Evolutionary conservation across 2,888 invertebrate species (phyloP), one percentile per base, ranked within the genome.

Genomic region (Harpalus rufipes): DNA sequence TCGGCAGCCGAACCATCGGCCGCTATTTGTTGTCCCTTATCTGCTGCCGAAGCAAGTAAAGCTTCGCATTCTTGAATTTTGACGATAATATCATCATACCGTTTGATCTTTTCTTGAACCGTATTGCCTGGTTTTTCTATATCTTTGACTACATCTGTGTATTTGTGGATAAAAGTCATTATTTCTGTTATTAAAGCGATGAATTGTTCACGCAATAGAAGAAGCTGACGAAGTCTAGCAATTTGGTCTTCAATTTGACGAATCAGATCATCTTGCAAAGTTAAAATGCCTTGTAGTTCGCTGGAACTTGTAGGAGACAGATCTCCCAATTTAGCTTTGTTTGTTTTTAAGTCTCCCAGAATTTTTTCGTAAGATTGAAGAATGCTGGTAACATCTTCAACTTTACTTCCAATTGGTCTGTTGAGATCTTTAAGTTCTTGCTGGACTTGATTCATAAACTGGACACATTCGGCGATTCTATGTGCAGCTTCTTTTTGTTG

Each of bases 51-150:
- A 0, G 97, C 96, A 7, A 98, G 91, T 51, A 96, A 92, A 8
- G 97, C 97, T 90, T 98, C 98, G 89, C 96, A 97, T 88, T 97
- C 97, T 91, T 97, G 97, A 81, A 98, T 97, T 89, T 96, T 96
- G 0, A 94, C 91, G 86, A 97, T 96, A 0, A 97, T 94, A 87
- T 97, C 96, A 88, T 97, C 96, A 88, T 97, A 97, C 81, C 95
- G 94, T 88, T 95, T 96, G 80, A 98, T 97, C 89, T 97, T 97
- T 61, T 97, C 97, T 89, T 97, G 96, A 8, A 96, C 93, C 0
- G 96, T 94, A 81, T 95, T 95, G 10, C 95, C 96, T 0, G 96
- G 95, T 89, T 95, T 95, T 90, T 97, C 97, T 86, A 98, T 96
- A 88, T 97, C 96, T 8, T 95, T 92, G 0, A 97, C 95, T 1